Percentiles rank a stretch among this genome's conserved stretches.
Evolutionary conservation across 2,797 vertebrate species (phyloP).

Genomic region (Sebastiscus albofasciatus): DNA sequence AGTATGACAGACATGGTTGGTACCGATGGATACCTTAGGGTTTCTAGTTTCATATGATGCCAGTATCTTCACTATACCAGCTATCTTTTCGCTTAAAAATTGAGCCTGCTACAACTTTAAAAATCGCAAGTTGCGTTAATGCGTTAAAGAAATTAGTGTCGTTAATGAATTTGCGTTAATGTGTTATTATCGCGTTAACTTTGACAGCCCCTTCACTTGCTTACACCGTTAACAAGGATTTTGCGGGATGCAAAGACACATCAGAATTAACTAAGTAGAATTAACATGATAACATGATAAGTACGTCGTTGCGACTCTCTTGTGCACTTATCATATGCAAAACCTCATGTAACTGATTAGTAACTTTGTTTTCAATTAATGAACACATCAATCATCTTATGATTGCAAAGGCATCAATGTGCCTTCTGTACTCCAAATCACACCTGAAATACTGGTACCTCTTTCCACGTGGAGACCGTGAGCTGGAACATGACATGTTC

Average conservation of each 20-base stretch:
- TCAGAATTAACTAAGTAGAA: background rate
- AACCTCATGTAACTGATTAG: background rate
- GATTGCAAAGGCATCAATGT: background rate
- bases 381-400: background rate
- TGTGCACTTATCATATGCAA: background rate
- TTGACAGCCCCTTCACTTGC: too few species aligned
- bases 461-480: background rate
- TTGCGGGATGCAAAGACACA: background rate
- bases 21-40: too few species aligned
- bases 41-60: too few species aligned
- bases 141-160: too few species aligned
- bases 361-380: background rate
- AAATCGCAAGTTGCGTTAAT: too few species aligned
- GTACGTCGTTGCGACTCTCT: background rate
- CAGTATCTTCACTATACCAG: too few species aligned
- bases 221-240: background rate
- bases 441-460: constrained; percentile 2
- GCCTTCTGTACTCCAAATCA: background rate
- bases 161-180: rapidly evolving
- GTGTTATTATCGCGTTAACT: too few species aligned
- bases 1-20: too few species aligned
- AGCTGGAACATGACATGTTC: constrained; percentile 23
- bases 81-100: too few species aligned
- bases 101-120: too few species aligned
- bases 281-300: background rate